Base-by-base conservation (phyloP, 2,113 vertebrate genomes). In the Cygnus atratus region DNA sequence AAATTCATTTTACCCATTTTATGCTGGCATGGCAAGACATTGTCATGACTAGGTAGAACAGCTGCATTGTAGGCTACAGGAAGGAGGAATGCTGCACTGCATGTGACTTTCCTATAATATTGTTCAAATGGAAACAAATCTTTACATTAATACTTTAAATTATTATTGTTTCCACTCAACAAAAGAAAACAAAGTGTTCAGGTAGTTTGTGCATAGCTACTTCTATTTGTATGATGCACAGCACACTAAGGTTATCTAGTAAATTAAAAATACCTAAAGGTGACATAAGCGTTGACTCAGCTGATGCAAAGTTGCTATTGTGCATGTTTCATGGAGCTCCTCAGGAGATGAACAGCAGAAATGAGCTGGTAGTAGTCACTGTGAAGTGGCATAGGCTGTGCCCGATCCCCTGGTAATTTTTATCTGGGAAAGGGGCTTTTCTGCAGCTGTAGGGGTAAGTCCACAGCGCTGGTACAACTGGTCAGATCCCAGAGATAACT, bases 31-130 rank as follows among this genome's bases (percentile, higher is more conserved):
- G 75, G 84, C 88, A 63, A 95, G 68, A 78, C 16, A 39, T 35
- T n/a, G 68, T 91, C 55, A 16, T 88, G 93, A 96, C 57, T 85
- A 95, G 88, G 90, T 95, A 87, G 86, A 90, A 95, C 93, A 97
- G 95, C 92, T 96, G 92, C 81, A 46, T 74, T 22, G 3, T 19
- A 76, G 91, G 67, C 93, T 84, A 77, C 84, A 86, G 78, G 71
- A 88, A 94, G 61, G 55, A 84, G 92, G 75, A 92, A 74, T 3
- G 2, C 57, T 44, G 77, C 44, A 8, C 31, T 58, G 73, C 79
- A 84, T 2, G 1, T 93, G 77, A 91, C 76, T 79, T 59, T 71
- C 33, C 78, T 62, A 29, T 77, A 76, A 92, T 46, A 70, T 55
- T 59, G 17, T 55, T 88, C 63, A 68, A 92, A 87, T 16, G 31